Conservation (phyloP, 2,888 invertebrate species). For the Protonemura montana region DNA sequence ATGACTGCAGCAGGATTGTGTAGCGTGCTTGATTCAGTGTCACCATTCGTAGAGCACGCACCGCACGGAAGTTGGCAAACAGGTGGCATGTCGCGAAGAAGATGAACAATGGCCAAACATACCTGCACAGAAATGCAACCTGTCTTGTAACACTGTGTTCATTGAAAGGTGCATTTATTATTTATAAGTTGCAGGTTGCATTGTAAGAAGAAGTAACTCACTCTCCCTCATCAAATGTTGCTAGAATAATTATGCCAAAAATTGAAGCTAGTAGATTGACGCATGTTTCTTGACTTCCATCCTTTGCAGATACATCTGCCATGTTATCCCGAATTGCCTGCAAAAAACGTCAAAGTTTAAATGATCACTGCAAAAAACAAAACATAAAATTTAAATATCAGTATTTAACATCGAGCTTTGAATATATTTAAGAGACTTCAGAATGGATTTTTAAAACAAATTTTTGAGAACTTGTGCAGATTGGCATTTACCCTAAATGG, state of each 20-base stretch:
- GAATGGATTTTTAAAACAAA: too few relatives aligned
- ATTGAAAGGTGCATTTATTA: too few relatives aligned
- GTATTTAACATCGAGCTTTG: too few relatives aligned
- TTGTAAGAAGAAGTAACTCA: slow-evolving; percentile 54
- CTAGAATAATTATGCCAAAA: slow-evolving; percentile 77
- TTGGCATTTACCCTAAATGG: too few relatives aligned
- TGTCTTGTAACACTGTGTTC: slow-evolving; percentile 17
- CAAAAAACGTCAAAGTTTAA: slow-evolving; percentile 37
- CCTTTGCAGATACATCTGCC: slow-evolving; percentile 93
- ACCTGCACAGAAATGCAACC: slow-evolving; percentile 61
- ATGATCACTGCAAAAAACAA: too few relatives aligned
- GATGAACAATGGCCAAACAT: slow-evolving; percentile 76
- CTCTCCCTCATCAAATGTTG: slow-evolving; percentile 66
- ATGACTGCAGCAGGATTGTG: slow-evolving; percentile 72
- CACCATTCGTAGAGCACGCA: slow-evolving; percentile 78
- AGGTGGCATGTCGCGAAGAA: slow-evolving; percentile 81
- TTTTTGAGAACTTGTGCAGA: too few relatives aligned
- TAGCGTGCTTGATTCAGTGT: slow-evolving; percentile 84
- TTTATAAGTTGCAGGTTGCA: neutral
- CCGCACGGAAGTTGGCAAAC: slow-evolving; percentile 86
- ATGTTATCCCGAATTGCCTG: slow-evolving; percentile 85
- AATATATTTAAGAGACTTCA: too few relatives aligned
- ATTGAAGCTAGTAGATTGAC: slow-evolving; percentile 90
- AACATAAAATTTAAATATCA: too few relatives aligned
- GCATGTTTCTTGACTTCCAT: slow-evolving; percentile 95